Conservation (phyloP, 2,797 vertebrate species). For the Eupleurogrammus muticus region DNA sequence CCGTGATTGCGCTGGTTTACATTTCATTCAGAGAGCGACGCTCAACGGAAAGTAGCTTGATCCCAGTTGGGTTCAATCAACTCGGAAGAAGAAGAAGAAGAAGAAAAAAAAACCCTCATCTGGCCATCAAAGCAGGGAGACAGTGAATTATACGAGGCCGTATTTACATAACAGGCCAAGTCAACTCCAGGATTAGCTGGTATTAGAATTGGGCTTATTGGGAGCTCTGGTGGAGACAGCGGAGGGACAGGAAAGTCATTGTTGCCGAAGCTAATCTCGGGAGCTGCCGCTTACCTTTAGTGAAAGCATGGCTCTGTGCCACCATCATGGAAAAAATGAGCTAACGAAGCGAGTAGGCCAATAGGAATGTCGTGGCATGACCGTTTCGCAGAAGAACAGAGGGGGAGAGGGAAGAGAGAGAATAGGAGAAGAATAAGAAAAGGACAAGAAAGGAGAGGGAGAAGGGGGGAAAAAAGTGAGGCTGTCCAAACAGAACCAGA, state of each 20-base stretch:
- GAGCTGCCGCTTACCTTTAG: conserved; percentile 69
- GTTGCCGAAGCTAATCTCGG: conserved; percentile 65
- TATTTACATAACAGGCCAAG: conserved; percentile 65
- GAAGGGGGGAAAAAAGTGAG: conserved; percentile 68
- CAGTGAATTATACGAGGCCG: conserved; percentile 53
- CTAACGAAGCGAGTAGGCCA: conserved; percentile 73
- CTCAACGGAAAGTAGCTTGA: conserved; percentile 68
- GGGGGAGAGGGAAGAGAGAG: conserved; percentile 41
- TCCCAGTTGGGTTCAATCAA: conserved; percentile 78
- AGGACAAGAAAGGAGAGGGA: conserved; percentile 73
- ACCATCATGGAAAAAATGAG: conserved; percentile 82
- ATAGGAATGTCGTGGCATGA: conserved; percentile 76
- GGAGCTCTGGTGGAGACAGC: conserved; percentile 60
- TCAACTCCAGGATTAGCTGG: conserved; percentile 61
- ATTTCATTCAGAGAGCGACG: conserved; percentile 70
- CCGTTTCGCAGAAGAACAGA: conserved; percentile 64
- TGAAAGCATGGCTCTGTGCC: conserved; percentile 74
- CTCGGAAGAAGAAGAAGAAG: conserved; percentile 32
- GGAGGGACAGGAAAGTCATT: conserved; percentile 72
- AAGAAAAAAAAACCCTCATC: conserved; percentile 41
- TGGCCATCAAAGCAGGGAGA: conserved; percentile 73
- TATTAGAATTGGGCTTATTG: conserved; percentile 58
- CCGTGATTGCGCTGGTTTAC: conserved; percentile 76
- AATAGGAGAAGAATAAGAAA: conserved; percentile 75
- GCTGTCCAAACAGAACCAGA: conserved; percentile 83